Evolutionary conservation across 2,113 vertebrate species (phyloP), one percentile per base, ranked within the genome.

Genomic region (Chloropsis hardwickii): DNA sequence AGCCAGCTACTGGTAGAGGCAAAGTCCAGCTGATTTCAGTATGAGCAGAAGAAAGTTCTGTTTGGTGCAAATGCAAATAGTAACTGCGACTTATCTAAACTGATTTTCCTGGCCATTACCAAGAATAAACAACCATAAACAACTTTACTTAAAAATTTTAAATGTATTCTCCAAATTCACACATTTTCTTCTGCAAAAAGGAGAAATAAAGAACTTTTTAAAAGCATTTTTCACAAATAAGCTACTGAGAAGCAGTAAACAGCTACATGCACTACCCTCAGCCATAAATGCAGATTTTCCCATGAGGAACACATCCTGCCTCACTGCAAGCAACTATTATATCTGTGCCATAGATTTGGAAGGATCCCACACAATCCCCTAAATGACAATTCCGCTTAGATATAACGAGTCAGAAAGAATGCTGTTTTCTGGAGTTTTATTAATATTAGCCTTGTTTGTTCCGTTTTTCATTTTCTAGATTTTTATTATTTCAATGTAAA

Each of bases 311-410:
- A 58, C 12, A 42, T 8, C 42, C 25, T 47, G 25, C 15, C 16
- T 69, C 0, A 0, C 53, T 62, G 69, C 28, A 83, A 53, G 37
- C 71, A 82, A 65, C 20, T 3, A 1, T 12, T 42, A 20, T 22
- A 88, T 35, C 51, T 72, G 21, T 24, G 6, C 29, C 29, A 29
- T 5, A 17, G 23, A 73, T 66, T 80, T 24, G 70, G 67, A 90
- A 48, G 39, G 42, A 66, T 29, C 31, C 28, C 50, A 23, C 28
- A 53, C 10, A 84, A 37, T 20, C 8, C 48, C 86, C 53, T 56
- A 40, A 72, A 56, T 69, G 48, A 57, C 53, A 86, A 25, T 15
- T 67, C 35, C 64, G 23, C 60, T 81, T 12, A 65, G 56, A 76
- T 90, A 76, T 37, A 61, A 14, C 2, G 2, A 83, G 28, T 44